Evolutionary conservation across 1,140 invertebrate species (phyloP), one percentile per base, ranked within the genome.

Genomic region (Delia radicum): DNA sequence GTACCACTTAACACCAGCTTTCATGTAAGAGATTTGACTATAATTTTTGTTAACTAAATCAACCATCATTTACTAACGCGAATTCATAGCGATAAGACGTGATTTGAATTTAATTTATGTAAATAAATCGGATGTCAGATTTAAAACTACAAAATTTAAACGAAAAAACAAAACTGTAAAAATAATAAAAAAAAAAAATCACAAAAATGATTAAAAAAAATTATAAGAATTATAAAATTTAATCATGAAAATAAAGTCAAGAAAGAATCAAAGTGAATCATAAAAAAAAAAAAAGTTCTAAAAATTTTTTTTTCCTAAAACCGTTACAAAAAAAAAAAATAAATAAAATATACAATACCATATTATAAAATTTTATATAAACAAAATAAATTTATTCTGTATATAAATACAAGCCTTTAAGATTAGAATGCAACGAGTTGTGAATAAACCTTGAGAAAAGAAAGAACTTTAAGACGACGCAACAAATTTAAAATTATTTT

Each of bases 51-150:
- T 55, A 5, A 55, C 18, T n/a, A 55, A 55, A 6, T 55, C 12
- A 10, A 69, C n/a, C 65, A n/a, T n/a, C n/a, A 69, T 69, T 69
- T 37, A 33, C 29, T 18, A 33, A 26, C 24, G 29, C n/a, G 29
- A n/a, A 33, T 28, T 37, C 29, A 18, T 69, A 10, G 65, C 65
- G 65, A 21, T 21, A 69, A 69, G 65, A 69, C 65, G 65, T 69
- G 65, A 69, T 69, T 69, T 69, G 65, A 69, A 69, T 69, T 69
- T 33, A 33, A 69, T 21, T 8, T 37, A 2, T 10, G n/a, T 8
- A 55, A 55, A 55, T 69, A 69, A 69, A 69, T 69, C 65, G 31
- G 65, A 69, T 69, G 65, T 33, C 65, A 37, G 29, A 21, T 18
- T 69, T 31, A 37, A 69, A 69, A 69, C 65, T 12, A 15, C 65